Evolutionary conservation across 2,797 vertebrate species (phyloP), one percentile per base, ranked within the genome.

Genomic region (Knipowitschia caucasica): DNA sequence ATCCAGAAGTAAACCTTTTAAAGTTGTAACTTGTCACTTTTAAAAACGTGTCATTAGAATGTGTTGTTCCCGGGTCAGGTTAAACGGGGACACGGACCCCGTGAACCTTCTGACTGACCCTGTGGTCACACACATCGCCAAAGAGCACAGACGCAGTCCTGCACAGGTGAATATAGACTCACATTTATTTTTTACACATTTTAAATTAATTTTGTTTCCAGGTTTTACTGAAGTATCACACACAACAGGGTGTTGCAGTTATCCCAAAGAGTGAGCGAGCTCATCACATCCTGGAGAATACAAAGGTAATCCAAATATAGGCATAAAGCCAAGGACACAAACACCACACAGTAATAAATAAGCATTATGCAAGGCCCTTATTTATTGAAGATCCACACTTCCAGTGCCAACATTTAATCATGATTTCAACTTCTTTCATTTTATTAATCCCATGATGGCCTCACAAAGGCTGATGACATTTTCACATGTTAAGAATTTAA

Each of bases 281-380:
- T 61, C 87, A 91, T 61, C 89, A 86, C 69, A 89, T 92, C 62
- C 80, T 91, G 7, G 85, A 91, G 40, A 92, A 92, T 77, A 88
- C 87, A 23, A 92, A 91, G 87, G 91, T 90, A 51, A 69, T 25
- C 12, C 5, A n/a, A 7, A 36, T 10, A 7, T 15, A 18, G 5
- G 7, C 34, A 35, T 7, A 23, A 9, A 7, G 2, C 12, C 2
- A 30, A n/a, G n/a, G n/a, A n/a, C n/a, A n/a, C n/a, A n/a, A n/a
- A n/a, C n/a, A n/a, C n/a, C n/a, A n/a, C n/a, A n/a, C n/a, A n/a
- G n/a, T n/a, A n/a, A n/a, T n/a, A n/a, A n/a, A n/a, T n/a, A n/a
- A n/a, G n/a, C n/a, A n/a, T n/a, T n/a, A n/a, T n/a, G n/a, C n/a
- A n/a, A n/a, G n/a, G n/a, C n/a, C n/a, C n/a, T n/a, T n/a, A n/a